These are phyloP conservation scores for Steinernema khuongi DNA, from an alignment of 1,140 invertebrate genomes.

Conservation along the genomic window DNA sequence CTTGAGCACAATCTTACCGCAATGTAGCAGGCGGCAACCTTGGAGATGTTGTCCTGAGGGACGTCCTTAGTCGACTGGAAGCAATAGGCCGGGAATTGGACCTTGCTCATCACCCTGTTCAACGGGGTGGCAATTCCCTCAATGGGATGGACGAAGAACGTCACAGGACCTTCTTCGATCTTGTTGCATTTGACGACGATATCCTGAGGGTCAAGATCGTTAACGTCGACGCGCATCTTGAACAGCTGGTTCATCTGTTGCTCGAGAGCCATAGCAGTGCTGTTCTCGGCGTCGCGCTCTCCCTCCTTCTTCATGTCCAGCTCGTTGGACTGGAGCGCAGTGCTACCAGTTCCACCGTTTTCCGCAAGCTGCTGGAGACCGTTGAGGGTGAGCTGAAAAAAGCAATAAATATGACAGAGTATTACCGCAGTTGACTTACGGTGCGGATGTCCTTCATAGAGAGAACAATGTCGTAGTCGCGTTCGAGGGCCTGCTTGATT, in stretches of 20 bases:
- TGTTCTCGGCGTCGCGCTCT: slow-evolving; percentile 42
- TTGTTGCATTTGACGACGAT: slow-evolving; percentile 62
- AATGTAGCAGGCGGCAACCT: slow-evolving; percentile 75
- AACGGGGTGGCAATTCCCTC: slow-evolving; percentile 76
- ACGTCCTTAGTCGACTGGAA: slow-evolving; percentile 76
- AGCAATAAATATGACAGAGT: slow-evolving; percentile 11
- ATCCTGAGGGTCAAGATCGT: slow-evolving; percentile 62
- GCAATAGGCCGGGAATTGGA: slow-evolving; percentile 76
- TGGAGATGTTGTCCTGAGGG: slow-evolving; percentile 69
- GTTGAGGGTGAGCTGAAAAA: slow-evolving; percentile 58
- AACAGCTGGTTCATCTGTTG: slow-evolving; percentile 58
- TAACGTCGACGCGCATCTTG: slow-evolving; percentile 59
- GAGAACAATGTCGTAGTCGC: slow-evolving; percentile 81
- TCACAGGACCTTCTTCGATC: slow-evolving; percentile 59
- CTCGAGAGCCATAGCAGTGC: slow-evolving; percentile 50
- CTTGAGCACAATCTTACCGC: slow-evolving; percentile 59
- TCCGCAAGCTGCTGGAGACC: slow-evolving; percentile 69
- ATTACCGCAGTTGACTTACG: slow-evolving; percentile 23
- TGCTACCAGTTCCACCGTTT: slow-evolving; percentile 46
- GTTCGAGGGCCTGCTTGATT: slow-evolving; percentile 89
- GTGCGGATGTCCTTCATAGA: slow-evolving; percentile 79
- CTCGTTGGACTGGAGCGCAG: slow-evolving; percentile 49
- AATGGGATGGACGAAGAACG: slow-evolving; percentile 81
- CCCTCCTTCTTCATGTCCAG: slow-evolving; percentile 55
- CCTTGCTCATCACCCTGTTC: slow-evolving; percentile 67